Evolutionary conservation across 2,113 vertebrate species (phyloP), one percentile per base, ranked within the genome.

Genomic region (Archocentrus centrarchus): DNA sequence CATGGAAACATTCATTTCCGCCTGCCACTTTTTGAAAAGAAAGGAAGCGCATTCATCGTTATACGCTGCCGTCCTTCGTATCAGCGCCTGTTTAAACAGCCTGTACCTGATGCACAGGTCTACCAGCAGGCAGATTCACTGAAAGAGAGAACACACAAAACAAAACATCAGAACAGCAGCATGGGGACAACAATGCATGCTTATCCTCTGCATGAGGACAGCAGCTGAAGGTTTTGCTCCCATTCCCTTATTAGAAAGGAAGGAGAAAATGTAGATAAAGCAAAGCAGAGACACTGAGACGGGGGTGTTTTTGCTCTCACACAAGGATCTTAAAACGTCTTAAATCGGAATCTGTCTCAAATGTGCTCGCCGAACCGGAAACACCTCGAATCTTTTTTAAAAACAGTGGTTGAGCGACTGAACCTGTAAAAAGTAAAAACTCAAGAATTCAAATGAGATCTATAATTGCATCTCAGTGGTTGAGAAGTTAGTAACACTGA

Each of bases 1-100:
- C 81, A 50, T 11, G 39, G n/a, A 58, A 81, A 75, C 41, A 80
- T 88, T 86, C 75, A 79, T 83, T 85, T 80, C 79, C 13, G 27
- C 35, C 70, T 37, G 59, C 87, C 86, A 80, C 44, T 32, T 59
- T 80, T 30, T 79, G 77, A 84, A 87, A 82, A 82, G 15, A 17
- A 86, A 57, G 53, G 39, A 17, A 75, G 77, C 61, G 64, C 59
- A 78, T 17, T 76, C 58, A 57, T 81, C 13, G 13, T 66, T 57
- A 59, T 75, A 87, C 53, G 79, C 60, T 66, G 85, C 63, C 75
- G 7, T 77, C 76, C 57, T 58, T 86, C 86, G 81, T 79, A 55
- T 75, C 55, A 7, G 62, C 3, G 70, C 32, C 77, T 84, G 59
- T 88, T 89, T 86, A 73, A 85, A 84, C 87, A 88, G 73, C 77